Evolutionary conservation across 2,888 invertebrate genomes (phyloP), one percentile per base, ranked within the genome.

Genomic region (Gari tellinella): DNA sequence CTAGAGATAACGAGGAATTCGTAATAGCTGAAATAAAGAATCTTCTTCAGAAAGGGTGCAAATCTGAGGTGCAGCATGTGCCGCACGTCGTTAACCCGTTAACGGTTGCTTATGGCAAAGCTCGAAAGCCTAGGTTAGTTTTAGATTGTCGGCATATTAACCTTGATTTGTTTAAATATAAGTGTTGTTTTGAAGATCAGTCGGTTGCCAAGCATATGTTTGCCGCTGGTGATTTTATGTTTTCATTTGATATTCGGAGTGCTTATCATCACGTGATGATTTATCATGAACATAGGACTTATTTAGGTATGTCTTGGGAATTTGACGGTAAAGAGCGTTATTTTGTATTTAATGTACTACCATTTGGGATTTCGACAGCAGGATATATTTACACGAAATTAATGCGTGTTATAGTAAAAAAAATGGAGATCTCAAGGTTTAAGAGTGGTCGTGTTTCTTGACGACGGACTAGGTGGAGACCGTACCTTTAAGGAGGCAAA

Each of bases 371-470:
- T 7, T 53, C 64, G 15, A 68, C 61, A 0, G 69, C 78, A 7
- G 72, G 78, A 12, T 66, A 25, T 37, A 74, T 77, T 17, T 80
- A 74, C 55, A 66, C 74, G 1, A 74, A 80, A 49, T 23, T 74
- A 10, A 14, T 66, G 19, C 31, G 64, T 49, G 65, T 55, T 21
- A 43, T 66, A 17, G 49, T 77, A 0, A 72, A 66, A 58, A 25
- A n/a, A 56, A 41, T 72, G 62, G 56, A 58, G 74, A 45, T 46
- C 62, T 17, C n/a, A 46, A 23, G 69, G 76, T 26, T 25, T 43
- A 3, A 79, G 58, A 41, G 41, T 79, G 5, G 43, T 79, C 12
- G 43, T 73, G 51, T 75, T 72, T 67, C 43, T 78, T 37, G 78
- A 66, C 23, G 66, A 66, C 17, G 49, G 66, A 17, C 26, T 66